Evolutionary conservation across 2,113 vertebrate species (phyloP), one percentile per base, ranked within the genome.

Genomic region (Balaenoptera acutorostrata): DNA sequence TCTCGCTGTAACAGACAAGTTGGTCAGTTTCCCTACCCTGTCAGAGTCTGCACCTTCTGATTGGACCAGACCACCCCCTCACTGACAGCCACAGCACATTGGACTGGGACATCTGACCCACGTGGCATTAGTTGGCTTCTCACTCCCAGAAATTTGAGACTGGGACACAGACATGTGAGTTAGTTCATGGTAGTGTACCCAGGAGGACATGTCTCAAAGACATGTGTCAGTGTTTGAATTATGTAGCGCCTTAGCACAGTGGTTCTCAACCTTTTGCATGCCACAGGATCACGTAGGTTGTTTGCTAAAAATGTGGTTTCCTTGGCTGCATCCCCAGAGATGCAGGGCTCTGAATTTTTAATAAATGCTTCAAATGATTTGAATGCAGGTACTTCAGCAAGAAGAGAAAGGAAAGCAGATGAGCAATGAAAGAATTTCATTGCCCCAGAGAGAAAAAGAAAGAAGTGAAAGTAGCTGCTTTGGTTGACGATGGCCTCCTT

Each of bases 261-360:
- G 23, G 15, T 17, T 83, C 92, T 69, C 75, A 86, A 72, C 82
- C 27, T 69, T 89, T 23, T 55, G 64, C 27, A 36, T 23, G n/a
- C 31, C 63, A n/a, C 61, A 57, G 74, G 23, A 72, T 68, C 81
- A 77, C 36, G 5, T 18, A 39, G 74, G n/a, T 71, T 27, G 3
- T 90, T 90, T 93, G 64, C 95, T 88, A 39, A 90, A 95, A 81
- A 86, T 68, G 39, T 55, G 64, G n/a, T 81, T 92, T 93, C 68
- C 55, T 87, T 89, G 61, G 68, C 55, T 96, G 33, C 46, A 27
- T 85, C 71, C 57, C 41, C 66, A 95, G 87, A 89, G 93, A 97
- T 41, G 61, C 5, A 18, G 57, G 18, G 27, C 41, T 95, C 59
- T 96, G 57, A 81, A 90, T 95, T 92, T 93, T 97, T 93, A 83